These are phyloP conservation scores for Pocillopora meandrina DNA, from an alignment of 92 coral and sea anemone species.

Conservation along the genomic window DNA sequence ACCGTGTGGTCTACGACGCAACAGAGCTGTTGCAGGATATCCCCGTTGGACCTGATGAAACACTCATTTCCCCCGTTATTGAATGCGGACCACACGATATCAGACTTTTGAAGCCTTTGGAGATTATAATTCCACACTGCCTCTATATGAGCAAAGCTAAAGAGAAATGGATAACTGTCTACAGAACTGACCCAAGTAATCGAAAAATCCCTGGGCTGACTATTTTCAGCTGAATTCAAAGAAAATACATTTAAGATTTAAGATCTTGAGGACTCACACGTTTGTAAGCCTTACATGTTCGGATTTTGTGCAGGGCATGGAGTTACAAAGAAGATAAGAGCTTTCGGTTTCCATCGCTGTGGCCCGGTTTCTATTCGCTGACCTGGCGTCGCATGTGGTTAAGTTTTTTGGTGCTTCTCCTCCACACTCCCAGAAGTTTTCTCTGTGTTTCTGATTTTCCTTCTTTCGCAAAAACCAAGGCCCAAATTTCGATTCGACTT, in stretches of 20 bases:
- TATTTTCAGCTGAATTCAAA: neutral
- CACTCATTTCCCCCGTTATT: slow-evolving; percentile 25
- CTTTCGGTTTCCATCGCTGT: no score
- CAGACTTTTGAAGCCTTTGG: neutral
- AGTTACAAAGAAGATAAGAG: no score
- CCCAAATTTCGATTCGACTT: no score
- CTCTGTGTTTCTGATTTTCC: no score
- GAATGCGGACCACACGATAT: slow-evolving; percentile 25
- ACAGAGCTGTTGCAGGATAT: slow-evolving; percentile 12
- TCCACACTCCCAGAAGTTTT: no score
- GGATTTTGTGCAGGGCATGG: no score
- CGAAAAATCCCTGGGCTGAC: no score
- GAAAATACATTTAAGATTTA: neutral
- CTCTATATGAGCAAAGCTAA: slow-evolving; percentile 13
- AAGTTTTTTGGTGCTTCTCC: no score
- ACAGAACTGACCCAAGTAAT: slow-evolving; percentile 1
- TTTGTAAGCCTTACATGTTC: no score
- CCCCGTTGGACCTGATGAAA: neutral
- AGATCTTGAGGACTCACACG: no score
- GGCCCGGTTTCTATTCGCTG: no score
- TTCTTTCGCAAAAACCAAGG: neutral
- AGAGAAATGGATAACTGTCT: slow-evolving; percentile 5
- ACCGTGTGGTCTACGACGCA: slow-evolving; percentile 20
- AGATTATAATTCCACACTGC: slow-evolving; percentile 37
- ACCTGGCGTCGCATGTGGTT: no score